These are phyloP conservation scores for Empidonax traillii DNA, from an alignment of 2,113 vertebrate genomes.

Conservation along the genomic window DNA sequence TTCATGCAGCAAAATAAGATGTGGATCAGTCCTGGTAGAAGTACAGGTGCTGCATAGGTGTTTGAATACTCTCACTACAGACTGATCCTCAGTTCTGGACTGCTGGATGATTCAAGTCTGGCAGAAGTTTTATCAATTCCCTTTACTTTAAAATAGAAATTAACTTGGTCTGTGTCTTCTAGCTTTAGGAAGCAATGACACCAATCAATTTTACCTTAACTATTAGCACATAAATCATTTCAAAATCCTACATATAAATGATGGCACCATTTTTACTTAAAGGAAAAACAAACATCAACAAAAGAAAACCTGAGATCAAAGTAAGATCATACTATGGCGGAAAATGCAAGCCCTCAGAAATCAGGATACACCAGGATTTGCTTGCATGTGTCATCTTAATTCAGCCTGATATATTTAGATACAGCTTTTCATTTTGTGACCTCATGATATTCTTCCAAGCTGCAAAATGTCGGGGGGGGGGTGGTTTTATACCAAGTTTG, in stretches of 20 bases:
- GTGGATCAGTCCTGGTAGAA: not conserved
- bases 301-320: not conserved
- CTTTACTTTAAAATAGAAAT: not conserved
- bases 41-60: not conserved
- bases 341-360: not conserved
- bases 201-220: not conserved
- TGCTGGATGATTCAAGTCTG: not conserved
- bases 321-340: not conserved
- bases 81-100: not conserved
- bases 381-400: not conserved
- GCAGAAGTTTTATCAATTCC: not conserved
- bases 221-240: not conserved
- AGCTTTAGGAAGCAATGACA: not conserved
- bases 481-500: not conserved
- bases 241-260: not conserved
- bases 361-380: not conserved
- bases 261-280: not conserved
- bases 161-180: not conserved
- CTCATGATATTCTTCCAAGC: rapidly evolving
- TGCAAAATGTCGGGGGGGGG: too few species aligned
- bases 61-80: not conserved
- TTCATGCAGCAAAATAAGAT: not conserved
- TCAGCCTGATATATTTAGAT: not conserved
- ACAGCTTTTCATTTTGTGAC: not conserved
- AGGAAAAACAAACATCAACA: rapidly evolving